These are phyloP conservation scores for Microtus californicus DNA, from an alignment of 2,797 vertebrate genomes.

Conservation along the genomic window DNA sequence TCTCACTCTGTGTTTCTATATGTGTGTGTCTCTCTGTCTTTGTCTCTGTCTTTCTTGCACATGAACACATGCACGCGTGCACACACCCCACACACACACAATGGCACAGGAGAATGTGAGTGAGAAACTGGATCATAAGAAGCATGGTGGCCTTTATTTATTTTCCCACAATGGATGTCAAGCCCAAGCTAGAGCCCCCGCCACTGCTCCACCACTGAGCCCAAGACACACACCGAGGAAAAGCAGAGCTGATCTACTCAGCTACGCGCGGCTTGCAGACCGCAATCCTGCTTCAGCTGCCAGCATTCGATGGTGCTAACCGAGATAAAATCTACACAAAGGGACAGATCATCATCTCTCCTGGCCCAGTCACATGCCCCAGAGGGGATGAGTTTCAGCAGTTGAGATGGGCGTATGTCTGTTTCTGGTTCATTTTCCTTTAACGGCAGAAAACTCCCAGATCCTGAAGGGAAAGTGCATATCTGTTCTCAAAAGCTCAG, in stretches of 20 bases:
- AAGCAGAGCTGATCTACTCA: not conserved
- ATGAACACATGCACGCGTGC: not conserved
- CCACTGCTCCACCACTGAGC: not conserved
- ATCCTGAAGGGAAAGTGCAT: not conserved
- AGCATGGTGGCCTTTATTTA: not conserved
- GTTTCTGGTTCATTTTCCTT: not conserved
- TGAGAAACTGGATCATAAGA: not conserved
- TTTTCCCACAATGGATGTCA: not conserved
- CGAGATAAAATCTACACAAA: not conserved
- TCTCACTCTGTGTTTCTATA: not conserved
- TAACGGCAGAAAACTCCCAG: not conserved
- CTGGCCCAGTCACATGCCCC: not conserved
- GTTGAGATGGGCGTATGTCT: not conserved
- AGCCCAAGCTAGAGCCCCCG: not conserved
- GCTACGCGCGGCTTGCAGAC: not conserved
- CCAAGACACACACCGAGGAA: not conserved
- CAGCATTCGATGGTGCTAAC: not conserved
- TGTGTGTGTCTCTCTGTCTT: not conserved
- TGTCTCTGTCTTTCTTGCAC: not conserved
- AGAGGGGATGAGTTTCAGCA: not conserved
- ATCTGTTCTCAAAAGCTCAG: not conserved
- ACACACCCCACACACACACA: not conserved
- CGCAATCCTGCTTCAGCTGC: not conserved
- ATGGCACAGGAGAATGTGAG: too few relatives aligned
- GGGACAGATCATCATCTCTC: not conserved